Percentiles rank a stretch among this genome's conserved stretches.
phyloP scores from a whole-genome alignment of 2,888 invertebrate species.

The Monochamus alternatus region DNA sequence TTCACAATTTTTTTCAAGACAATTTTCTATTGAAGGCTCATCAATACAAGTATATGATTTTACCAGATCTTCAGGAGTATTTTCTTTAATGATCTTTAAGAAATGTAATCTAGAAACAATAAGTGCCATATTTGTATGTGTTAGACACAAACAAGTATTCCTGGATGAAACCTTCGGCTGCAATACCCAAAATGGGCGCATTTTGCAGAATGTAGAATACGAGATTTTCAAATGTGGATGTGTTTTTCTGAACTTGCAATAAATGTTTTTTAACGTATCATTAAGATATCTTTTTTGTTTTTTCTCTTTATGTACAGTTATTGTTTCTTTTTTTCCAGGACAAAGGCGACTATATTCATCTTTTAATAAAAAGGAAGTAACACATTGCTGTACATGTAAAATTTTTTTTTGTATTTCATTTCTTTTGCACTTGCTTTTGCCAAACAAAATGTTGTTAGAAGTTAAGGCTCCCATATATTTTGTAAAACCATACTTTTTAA shows the following conservation, averaged over 20 bases:
- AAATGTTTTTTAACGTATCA: not conserved
- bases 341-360: not conserved
- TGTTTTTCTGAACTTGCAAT: not conserved
- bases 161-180: not conserved
- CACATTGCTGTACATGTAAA: no score
- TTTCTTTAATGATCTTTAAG: not conserved
- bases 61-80: not conserved
- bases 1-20: not conserved
- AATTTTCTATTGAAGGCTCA: not conserved
- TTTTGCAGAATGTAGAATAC: not conserved
- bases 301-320: not conserved
- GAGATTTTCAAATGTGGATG: not conserved
- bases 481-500: not conserved
- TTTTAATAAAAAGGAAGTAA: not conserved
- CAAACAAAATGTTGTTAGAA: no score
- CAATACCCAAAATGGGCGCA: not conserved
- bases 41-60: not conserved
- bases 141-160: not conserved
- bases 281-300: not conserved
- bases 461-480: slow-evolving; percentile 9
- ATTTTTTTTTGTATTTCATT: not conserved
- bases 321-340: not conserved
- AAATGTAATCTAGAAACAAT: not conserved
- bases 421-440: not conserved
- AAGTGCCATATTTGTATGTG: not conserved